Evolutionary conservation across 1,140 invertebrate species (phyloP).

Genomic region (Ooceraea biroi): DNA sequence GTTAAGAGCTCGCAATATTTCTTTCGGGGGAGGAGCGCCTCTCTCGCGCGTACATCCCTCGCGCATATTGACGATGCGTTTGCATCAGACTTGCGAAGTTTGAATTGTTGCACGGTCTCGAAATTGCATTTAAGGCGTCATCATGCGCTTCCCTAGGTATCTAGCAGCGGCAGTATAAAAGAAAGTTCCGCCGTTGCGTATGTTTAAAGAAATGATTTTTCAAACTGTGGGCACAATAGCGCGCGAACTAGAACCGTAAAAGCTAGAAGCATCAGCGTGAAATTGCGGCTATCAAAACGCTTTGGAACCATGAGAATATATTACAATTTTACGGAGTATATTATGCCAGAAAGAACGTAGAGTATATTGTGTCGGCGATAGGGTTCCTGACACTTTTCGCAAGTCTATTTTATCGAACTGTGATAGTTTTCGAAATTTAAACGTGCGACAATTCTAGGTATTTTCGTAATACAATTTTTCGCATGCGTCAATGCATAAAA

Average conservation of each 20-base stretch:
- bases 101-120: neutral
- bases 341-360: neutral
- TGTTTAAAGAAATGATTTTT: constrained; percentile 6
- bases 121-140: constrained; percentile 11
- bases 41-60: constrained; percentile 28
- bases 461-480: neutral
- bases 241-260: neutral
- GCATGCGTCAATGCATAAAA: too few species aligned
- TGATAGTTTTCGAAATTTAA: neutral
- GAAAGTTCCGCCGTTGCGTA: neutral
- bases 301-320: neutral
- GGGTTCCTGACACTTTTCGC: neutral
- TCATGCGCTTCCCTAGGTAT: neutral
- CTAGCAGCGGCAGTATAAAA: neutral
- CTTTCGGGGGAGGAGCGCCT: neutral
- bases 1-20: constrained; percentile 52
- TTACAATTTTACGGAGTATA: neutral
- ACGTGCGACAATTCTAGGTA: neutral
- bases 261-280: neutral
- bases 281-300: neutral
- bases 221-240: neutral
- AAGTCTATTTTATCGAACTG: neutral
- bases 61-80: constrained; percentile 28
- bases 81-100: constrained; percentile 25
- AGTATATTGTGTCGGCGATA: too few species aligned